Percentiles rank a stretch among this genome's conserved stretches.
Conservation (phyloP, 2,888 invertebrate species). For the Acanthococcus lagerstroemiae region DNA sequence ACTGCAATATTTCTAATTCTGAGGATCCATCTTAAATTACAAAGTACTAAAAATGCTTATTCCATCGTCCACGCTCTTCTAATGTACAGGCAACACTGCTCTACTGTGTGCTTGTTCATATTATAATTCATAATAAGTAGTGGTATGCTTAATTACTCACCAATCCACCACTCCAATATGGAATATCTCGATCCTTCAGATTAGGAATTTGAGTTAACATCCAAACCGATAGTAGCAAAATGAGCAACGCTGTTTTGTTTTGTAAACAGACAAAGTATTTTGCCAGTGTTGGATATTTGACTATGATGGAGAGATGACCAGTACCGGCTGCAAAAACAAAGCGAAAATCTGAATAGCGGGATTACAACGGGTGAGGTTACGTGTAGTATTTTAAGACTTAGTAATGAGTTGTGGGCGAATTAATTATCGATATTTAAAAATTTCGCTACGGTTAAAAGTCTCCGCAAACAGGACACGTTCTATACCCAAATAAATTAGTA, state of each 20-base stretch:
- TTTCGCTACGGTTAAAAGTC: too few relatives aligned
- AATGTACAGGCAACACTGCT: too few relatives aligned
- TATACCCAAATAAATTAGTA: too few relatives aligned
- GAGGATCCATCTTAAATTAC: too few relatives aligned
- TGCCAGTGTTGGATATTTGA: conserved; percentile 39
- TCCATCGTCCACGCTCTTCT: too few relatives aligned
- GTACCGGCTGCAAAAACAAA: neutral
- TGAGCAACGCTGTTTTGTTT: conserved; percentile 47
- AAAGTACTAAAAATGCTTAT: neutral
- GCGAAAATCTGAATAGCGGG: neutral
- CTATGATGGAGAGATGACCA: neutral
- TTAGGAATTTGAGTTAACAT: conserved; percentile 52
- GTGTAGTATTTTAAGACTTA: neutral
- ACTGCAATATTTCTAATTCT: too few relatives aligned
- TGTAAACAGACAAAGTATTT: conserved; percentile 46
- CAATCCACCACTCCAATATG: conserved; percentile 55
- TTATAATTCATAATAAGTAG: too few relatives aligned
- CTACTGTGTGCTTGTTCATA: too few relatives aligned
- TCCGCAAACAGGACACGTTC: too few relatives aligned
- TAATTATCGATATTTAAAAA: too few relatives aligned
- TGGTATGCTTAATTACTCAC: too few relatives aligned
- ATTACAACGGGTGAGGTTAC: neutral
- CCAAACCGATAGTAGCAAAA: conserved; percentile 50
- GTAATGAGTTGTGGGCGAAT: too few relatives aligned
- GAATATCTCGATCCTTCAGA: conserved; percentile 50